phyloP scores from a whole-genome alignment of 2,113 vertebrate genomes.

The Caretta caretta region DNA sequence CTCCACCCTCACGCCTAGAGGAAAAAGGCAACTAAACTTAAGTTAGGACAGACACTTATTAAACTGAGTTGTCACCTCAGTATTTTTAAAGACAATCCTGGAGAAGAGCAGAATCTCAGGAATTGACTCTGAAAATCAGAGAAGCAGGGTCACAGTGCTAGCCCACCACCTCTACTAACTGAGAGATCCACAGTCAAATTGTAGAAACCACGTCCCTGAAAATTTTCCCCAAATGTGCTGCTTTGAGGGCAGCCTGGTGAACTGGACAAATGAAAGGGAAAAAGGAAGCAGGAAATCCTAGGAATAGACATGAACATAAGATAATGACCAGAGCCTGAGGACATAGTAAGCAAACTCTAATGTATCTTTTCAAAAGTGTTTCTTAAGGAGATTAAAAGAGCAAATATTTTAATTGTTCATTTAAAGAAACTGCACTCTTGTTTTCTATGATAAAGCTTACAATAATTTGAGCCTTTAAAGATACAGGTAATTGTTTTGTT shows the following conservation, averaged over 20 bases:
- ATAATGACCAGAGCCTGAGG: neutral
- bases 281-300: neutral
- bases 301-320: neutral
- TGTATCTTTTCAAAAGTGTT: neutral
- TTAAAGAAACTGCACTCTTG: neutral
- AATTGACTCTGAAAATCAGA: neutral
- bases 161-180: neutral
- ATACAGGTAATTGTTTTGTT: neutral
- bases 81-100: neutral
- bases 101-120: neutral
- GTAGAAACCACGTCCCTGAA: neutral
- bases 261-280: rapidly evolving
- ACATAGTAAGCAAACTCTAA: neutral
- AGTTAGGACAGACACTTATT: neutral
- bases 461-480: neutral
- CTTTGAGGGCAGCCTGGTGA: neutral
- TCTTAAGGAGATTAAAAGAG: neutral
- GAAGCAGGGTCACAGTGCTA: neutral
- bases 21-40: neutral
- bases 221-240: neutral
- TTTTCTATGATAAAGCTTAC: neutral
- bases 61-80: neutral
- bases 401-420: neutral
- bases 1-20: neutral
- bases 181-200: neutral